These are phyloP conservation scores for Eidolon dupreanum DNA, from an alignment of 2,797 vertebrate species.

Conservation along the genomic window DNA sequence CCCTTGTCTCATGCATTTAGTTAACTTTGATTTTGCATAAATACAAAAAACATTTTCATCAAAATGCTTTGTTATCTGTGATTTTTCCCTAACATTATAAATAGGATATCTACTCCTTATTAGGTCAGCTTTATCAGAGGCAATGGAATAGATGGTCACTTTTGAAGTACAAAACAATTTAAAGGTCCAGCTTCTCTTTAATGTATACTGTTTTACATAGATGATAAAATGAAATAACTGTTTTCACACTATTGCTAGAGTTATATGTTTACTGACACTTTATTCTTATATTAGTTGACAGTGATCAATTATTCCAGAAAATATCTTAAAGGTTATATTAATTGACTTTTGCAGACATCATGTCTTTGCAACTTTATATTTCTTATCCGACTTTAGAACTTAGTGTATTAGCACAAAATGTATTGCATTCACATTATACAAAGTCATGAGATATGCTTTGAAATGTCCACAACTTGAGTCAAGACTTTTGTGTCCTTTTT, in stretches of 20 bases:
- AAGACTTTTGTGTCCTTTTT: not conserved
- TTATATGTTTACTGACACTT: not conserved
- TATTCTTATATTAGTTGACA: not conserved
- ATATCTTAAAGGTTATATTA: not conserved
- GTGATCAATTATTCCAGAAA: not conserved
- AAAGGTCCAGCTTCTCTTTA: not conserved
- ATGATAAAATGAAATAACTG: not conserved
- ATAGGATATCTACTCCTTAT: not conserved
- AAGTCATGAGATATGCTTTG: not conserved
- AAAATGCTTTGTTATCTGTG: not conserved
- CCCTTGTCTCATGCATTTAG: not conserved
- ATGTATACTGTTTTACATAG: not conserved
- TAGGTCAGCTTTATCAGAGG: not conserved
- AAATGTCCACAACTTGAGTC: not conserved
- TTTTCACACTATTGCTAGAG: constrained; percentile 16
- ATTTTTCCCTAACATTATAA: not conserved
- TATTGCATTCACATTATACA: not conserved
- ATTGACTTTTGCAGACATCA: not conserved
- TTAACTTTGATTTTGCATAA: not conserved
- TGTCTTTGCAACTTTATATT: not conserved
- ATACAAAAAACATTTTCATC: not conserved
- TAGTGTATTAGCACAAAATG: not conserved
- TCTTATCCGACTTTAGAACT: not conserved
- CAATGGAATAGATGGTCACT: not conserved
- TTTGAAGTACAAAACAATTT: constrained; percentile 27